phyloP scores from a whole-genome alignment of 1,140 invertebrate species.

The Hirudo medicinalis region DNA sequence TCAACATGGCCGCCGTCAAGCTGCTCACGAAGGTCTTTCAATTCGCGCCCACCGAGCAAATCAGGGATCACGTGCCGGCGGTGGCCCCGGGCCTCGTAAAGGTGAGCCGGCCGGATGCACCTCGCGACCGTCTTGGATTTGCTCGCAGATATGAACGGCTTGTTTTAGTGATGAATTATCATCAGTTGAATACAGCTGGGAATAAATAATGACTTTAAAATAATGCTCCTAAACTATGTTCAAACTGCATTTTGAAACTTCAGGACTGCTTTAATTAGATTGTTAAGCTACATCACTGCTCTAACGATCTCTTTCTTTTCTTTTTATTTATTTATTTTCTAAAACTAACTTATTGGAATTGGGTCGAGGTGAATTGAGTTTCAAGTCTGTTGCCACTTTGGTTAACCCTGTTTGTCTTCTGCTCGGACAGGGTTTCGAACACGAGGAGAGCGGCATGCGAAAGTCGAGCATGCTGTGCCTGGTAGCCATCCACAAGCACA shows the following conservation, averaged over 20 bases:
- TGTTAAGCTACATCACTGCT: not conserved
- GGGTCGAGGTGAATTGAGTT: too few relatives aligned
- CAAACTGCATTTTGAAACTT: too few relatives aligned
- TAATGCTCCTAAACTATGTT: too few relatives aligned
- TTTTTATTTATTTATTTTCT: too few relatives aligned
- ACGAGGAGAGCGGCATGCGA: conserved; percentile 69
- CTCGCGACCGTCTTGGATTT: not conserved
- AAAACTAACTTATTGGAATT: too few relatives aligned
- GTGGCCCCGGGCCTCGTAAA: conserved; percentile 77
- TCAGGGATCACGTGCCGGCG: conserved; percentile 53
- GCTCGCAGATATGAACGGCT: too few relatives aligned
- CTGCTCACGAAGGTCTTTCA: conserved; percentile 63
- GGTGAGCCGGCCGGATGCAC: conserved; percentile 42
- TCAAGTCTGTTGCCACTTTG: too few relatives aligned
- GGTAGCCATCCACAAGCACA: conserved; percentile 73
- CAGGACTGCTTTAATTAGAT: not conserved
- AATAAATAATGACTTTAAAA: not conserved
- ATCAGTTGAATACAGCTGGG: not conserved
- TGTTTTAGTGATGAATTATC: not conserved
- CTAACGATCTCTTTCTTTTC: too few relatives aligned
- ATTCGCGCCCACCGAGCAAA: not conserved
- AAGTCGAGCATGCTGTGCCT: conserved; percentile 90
- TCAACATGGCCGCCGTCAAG: conserved; percentile 79
- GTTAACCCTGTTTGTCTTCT: too few relatives aligned
- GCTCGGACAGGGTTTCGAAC: conserved; percentile 57